phyloP scores from a whole-genome alignment of 2,113 vertebrate genomes.

The Ovis aries region ARS-UI_Ramb_v3.0 NC_056058.1:26469501-26470000 shows the following conservation, averaged over 20 bases:
- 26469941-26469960: conserved; percentile 24
- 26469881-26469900: neutral
- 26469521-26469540: neutral
- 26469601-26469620: neutral
- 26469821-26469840: neutral
- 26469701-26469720: neutral
- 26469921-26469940: neutral
- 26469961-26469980: neutral
- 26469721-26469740: neutral
- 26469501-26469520: neutral
- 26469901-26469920: neutral
- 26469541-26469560: neutral
- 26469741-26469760: neutral
- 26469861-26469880: neutral
- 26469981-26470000: neutral
- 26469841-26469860: neutral
- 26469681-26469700: neutral
- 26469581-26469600: neutral
- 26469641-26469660: neutral
- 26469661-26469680: neutral
- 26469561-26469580: neutral
- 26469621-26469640: neutral
- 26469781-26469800: neutral
- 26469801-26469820: neutral
- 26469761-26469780: neutral